Conservation (phyloP, 2,888 invertebrate species). For the Tridacna gigas region DNA sequence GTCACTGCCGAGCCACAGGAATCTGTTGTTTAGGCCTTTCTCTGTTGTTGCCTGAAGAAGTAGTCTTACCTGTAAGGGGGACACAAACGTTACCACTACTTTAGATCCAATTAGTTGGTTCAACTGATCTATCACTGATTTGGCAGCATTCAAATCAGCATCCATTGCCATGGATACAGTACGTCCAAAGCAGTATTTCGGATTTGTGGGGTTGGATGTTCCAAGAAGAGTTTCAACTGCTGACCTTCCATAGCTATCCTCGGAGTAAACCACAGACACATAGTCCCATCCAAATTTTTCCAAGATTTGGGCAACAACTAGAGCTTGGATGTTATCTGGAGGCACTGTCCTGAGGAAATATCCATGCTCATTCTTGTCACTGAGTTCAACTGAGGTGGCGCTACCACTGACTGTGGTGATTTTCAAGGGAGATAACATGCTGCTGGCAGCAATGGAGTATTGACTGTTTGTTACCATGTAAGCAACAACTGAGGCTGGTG, state of each 20-base stretch:
- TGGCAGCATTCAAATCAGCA: constrained; percentile 70
- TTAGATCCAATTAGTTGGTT: constrained; percentile 75
- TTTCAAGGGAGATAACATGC: constrained; percentile 81
- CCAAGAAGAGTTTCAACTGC: constrained; percentile 78
- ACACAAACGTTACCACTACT: constrained; percentile 83
- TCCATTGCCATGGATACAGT: constrained; percentile 72
- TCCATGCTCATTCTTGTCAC: constrained; percentile 70
- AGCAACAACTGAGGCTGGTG: constrained; percentile 80
- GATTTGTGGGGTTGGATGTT: constrained; percentile 60
- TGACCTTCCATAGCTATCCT: constrained; percentile 77
- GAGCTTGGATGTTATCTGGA: constrained; percentile 79
- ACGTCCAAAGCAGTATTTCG: constrained; percentile 75
- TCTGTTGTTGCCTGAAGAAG: constrained; percentile 82
- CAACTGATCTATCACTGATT: constrained; percentile 69
- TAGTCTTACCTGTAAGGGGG: constrained; percentile 75
- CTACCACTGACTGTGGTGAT: constrained; percentile 83
- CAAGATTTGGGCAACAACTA: constrained; percentile 77
- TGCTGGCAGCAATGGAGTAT: constrained; percentile 78
- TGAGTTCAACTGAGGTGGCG: constrained; percentile 80
- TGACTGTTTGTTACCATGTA: constrained; percentile 80
- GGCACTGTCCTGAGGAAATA: constrained; percentile 82
- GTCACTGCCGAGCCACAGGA: constrained; percentile 82
- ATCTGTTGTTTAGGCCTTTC: constrained; percentile 75
- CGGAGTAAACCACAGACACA: constrained; percentile 81
- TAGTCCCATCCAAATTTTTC: constrained; percentile 82